Conservation (phyloP, 2,113 vertebrate species). For the Callithrix jacchus region DNA sequence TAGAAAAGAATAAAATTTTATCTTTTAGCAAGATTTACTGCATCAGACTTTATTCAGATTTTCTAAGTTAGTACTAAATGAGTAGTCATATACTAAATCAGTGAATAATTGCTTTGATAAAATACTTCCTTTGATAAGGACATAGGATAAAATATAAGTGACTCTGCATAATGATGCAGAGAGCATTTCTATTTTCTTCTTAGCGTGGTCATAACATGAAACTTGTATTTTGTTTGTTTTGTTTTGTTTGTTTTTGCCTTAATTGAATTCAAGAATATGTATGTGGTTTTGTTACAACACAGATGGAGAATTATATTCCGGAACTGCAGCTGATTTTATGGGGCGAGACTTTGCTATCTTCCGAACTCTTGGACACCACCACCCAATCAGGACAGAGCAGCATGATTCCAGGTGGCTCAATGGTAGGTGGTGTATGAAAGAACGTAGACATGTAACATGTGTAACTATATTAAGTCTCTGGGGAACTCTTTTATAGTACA, state of each 20-base stretch:
- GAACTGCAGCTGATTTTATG: constrained; percentile 99
- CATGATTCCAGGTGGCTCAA: constrained; percentile 98
- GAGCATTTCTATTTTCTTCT: neutral
- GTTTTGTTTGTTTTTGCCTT: neutral
- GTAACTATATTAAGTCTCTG: neutral
- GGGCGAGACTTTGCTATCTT: constrained; percentile 98
- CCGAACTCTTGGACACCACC: constrained; percentile 96
- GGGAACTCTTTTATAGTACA: neutral
- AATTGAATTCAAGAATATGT: neutral
- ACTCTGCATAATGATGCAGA: neutral
- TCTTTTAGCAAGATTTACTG: neutral
- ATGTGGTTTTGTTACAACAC: constrained; percentile 68
- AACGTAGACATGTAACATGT: rapidly evolving
- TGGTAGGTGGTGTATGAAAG: constrained; percentile 86
- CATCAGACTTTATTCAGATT: neutral
- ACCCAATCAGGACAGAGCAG: constrained; percentile 98
- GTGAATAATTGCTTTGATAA: neutral
- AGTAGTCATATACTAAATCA: neutral
- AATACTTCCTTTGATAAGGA: neutral
- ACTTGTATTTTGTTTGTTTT: neutral
- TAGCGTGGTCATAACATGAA: neutral
- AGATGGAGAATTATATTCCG: constrained; percentile 98
- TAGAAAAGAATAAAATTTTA: neutral
- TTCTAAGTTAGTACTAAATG: neutral
- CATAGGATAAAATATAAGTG: neutral